phyloP scores from a whole-genome alignment of 2,113 vertebrate species.

The Xenotilapia leptura region DNA sequence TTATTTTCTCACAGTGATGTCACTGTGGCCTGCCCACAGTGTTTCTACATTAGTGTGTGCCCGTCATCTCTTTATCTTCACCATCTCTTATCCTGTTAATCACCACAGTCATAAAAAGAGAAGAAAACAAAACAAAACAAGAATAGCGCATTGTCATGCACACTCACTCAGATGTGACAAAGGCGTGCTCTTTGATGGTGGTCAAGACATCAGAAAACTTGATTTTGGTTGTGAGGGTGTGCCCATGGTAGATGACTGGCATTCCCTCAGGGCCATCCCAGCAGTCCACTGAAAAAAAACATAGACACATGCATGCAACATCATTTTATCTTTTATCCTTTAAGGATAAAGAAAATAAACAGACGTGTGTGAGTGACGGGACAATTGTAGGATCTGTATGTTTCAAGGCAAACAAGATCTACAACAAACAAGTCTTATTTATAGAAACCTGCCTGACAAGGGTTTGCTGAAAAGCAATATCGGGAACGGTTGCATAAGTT shows the following conservation, averaged over 20 bases:
- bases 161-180: slow-evolving; percentile 95
- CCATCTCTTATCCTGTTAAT: not conserved
- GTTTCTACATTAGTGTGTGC: not conserved
- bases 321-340: not conserved
- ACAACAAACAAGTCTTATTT: not conserved
- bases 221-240: slow-evolving; percentile 98
- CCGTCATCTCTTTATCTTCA: not conserved
- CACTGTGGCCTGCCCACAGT: not conserved
- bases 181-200: slow-evolving; percentile 97
- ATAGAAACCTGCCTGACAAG: slow-evolving; percentile 37
- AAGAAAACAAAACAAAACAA: not conserved
- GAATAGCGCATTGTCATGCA: not conserved
- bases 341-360: not conserved
- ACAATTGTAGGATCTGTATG: not conserved
- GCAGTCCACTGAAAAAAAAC: slow-evolving; percentile 87
- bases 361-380: not conserved
- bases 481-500: not conserved
- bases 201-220: slow-evolving; percentile 90
- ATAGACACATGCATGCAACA: not conserved
- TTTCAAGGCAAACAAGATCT: not conserved
- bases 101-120: not conserved
- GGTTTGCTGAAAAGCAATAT: not conserved
- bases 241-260: slow-evolving; percentile 98
- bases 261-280: slow-evolving; percentile 97
- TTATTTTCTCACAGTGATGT: not conserved